Evolutionary conservation across 2,888 invertebrate species (phyloP).

Genomic region (Elysia crispata): DNA sequence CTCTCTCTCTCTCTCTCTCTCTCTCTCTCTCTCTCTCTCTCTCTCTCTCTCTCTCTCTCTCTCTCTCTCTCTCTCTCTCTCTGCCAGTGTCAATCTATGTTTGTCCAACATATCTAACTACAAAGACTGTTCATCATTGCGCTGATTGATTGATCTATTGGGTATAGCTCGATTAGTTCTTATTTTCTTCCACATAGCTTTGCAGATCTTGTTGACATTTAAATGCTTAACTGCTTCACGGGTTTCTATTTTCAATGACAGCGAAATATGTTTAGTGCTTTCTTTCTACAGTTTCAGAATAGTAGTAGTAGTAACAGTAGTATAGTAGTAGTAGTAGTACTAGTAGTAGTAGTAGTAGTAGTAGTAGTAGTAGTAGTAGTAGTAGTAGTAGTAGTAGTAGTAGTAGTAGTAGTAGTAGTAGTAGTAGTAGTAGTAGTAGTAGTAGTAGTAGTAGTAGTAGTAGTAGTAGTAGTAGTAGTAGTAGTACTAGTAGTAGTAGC

Average conservation of each 20-base stretch:
- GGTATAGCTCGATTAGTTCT: too few relatives aligned
- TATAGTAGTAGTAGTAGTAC: constrained; percentile 10
- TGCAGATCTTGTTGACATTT: too few relatives aligned
- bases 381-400: constrained; percentile 20
- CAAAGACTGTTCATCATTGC: too few relatives aligned
- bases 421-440: background rate
- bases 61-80: constrained; percentile 11
- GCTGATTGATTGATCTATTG: too few relatives aligned
- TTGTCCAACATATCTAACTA: too few relatives aligned
- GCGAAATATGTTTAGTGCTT: too few relatives aligned
- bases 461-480: constrained; percentile 7
- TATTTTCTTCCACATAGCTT: too few relatives aligned
- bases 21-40: constrained; percentile 16
- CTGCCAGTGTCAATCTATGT: background rate
- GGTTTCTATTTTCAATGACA: too few relatives aligned
- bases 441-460: constrained; percentile 1
- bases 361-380: constrained; percentile 23
- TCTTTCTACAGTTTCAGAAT: too few relatives aligned
- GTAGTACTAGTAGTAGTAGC: constrained; percentile 11
- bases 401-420: constrained; percentile 20
- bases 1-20: constrained; percentile 24
- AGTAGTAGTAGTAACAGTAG: constrained; percentile 10
- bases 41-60: constrained; percentile 13
- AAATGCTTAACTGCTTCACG: too few relatives aligned
- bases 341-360: constrained; percentile 6